Percentiles rank a stretch among this genome's conserved stretches.
These are phyloP conservation scores for Percopsis omiscomaycus DNA, from an alignment of 2,797 vertebrate genomes.

Conservation along the genomic window DNA sequence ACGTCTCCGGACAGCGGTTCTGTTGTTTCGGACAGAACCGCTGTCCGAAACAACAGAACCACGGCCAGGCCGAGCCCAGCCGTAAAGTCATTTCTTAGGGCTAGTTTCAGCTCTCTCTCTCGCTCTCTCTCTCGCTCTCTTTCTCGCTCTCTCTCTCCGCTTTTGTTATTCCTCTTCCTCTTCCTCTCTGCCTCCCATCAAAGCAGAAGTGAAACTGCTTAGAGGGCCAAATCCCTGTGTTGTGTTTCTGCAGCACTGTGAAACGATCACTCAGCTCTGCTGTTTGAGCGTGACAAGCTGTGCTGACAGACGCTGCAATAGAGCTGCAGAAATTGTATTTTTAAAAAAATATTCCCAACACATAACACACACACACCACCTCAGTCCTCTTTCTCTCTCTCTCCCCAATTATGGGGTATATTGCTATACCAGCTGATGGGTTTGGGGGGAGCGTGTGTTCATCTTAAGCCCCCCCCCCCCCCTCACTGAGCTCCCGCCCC, in stretches of 20 bases:
- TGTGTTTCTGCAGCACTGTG: slow-evolving; percentile 78
- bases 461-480: slow-evolving; percentile 68
- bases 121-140: slow-evolving; percentile 34
- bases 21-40: slow-evolving; percentile 49
- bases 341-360: slow-evolving; percentile 3
- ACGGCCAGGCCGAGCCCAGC: slow-evolving; percentile 43
- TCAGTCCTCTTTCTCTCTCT: slow-evolving; percentile 54
- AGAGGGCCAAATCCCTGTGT: slow-evolving; percentile 77
- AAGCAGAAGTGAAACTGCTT: slow-evolving; percentile 76
- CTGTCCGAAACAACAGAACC: too few species aligned
- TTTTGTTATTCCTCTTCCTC: slow-evolving; percentile 67
- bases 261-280: slow-evolving; percentile 77
- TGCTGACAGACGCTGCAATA: slow-evolving; percentile 82
- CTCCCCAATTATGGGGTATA: too few species aligned
- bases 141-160: slow-evolving; percentile 16
- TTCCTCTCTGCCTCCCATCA: slow-evolving; percentile 47
- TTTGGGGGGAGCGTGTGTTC: slow-evolving; percentile 52
- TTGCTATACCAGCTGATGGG: slow-evolving; percentile 49
- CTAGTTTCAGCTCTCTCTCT: slow-evolving; percentile 43
- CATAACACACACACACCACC: slow-evolving; percentile 5
- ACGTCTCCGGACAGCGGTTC: slow-evolving; percentile 19
- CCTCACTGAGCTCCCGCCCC: slow-evolving; percentile 6
- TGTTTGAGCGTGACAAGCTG: slow-evolving; percentile 80
- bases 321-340: slow-evolving; percentile 73
- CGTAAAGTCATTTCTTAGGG: slow-evolving; percentile 40